These are phyloP conservation scores for Harpagoxenus sublaevis DNA, from an alignment of 2,888 invertebrate species.

Conservation along the genomic window DNA sequence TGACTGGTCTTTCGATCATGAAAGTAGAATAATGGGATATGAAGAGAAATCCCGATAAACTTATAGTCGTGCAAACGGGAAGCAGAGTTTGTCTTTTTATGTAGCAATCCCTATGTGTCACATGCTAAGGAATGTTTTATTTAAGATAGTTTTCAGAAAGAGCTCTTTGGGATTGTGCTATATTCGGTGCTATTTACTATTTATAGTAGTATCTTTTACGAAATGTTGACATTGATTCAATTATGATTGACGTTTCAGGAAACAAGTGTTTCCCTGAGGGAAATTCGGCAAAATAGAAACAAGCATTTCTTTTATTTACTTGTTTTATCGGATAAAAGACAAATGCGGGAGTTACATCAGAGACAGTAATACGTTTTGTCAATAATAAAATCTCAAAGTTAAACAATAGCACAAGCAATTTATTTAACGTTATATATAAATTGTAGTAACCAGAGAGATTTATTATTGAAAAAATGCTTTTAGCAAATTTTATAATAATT, in stretches of 20 bases:
- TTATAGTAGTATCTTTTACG: constrained; percentile 22
- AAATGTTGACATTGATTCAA: constrained; percentile 34
- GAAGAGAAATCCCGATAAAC: background rate
- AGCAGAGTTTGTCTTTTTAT: constrained; percentile 8
- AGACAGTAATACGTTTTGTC: background rate
- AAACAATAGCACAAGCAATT: background rate
- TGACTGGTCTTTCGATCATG: background rate
- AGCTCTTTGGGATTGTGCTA: constrained; percentile 17
- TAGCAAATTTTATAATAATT: background rate
- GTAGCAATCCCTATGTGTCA: constrained; percentile 1
- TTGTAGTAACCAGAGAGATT: background rate
- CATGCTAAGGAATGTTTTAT: constrained; percentile 33
- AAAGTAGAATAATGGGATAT: constrained; percentile 7
- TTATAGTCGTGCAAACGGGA: background rate
- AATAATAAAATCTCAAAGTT: background rate
- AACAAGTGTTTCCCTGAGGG: background rate
- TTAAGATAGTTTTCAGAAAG: constrained; percentile 14
- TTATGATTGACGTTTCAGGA: constrained; percentile 28
- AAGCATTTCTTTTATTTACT: background rate
- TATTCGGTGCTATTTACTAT: constrained; percentile 19
- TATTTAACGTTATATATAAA: background rate
- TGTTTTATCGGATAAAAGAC: background rate
- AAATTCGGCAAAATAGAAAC: background rate
- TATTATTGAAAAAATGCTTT: background rate
- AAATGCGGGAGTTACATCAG: background rate